These are phyloP conservation scores for Agrochola lota DNA, from an alignment of 2,888 invertebrate species.

Conservation along the genomic window DNA sequence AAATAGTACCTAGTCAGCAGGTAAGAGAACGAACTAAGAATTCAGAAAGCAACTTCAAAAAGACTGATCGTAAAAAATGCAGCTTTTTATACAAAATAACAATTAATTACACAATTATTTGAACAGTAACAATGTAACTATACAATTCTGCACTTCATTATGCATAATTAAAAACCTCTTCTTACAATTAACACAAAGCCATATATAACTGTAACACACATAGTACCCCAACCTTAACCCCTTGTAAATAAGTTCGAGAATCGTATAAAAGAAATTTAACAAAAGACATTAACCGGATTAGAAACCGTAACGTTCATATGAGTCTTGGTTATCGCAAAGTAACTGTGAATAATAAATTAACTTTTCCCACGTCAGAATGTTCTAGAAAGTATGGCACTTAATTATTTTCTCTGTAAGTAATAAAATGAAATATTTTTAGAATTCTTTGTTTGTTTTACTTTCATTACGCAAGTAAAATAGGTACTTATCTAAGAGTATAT, in stretches of 20 bases:
- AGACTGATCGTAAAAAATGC: not conserved
- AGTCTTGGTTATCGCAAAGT: constrained; percentile 60
- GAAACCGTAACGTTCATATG: constrained; percentile 75
- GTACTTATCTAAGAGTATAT: not conserved
- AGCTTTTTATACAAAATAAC: not conserved
- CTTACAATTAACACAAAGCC: constrained; percentile 29
- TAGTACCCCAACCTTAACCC: not conserved
- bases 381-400: constrained; percentile 67
- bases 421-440: constrained; percentile 24
- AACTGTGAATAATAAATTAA: constrained; percentile 64
- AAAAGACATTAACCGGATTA: constrained; percentile 71
- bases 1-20: not conserved
- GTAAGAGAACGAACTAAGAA: not conserved
- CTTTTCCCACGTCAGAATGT: constrained; percentile 66
- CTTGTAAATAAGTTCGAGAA: constrained; percentile 24
- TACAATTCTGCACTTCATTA: constrained; percentile 24
- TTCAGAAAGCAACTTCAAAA: not conserved
- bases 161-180: constrained; percentile 22
- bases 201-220: constrained; percentile 10
- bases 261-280: constrained; percentile 51
- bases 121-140: not conserved
- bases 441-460: constrained; percentile 25
- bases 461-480: not conserved
- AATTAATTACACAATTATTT: constrained; percentile 23
- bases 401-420: constrained; percentile 49